Evolutionary conservation across 2,113 vertebrate species (phyloP), one percentile per base, ranked within the genome.

Genomic region (Bubo bubo): DNA sequence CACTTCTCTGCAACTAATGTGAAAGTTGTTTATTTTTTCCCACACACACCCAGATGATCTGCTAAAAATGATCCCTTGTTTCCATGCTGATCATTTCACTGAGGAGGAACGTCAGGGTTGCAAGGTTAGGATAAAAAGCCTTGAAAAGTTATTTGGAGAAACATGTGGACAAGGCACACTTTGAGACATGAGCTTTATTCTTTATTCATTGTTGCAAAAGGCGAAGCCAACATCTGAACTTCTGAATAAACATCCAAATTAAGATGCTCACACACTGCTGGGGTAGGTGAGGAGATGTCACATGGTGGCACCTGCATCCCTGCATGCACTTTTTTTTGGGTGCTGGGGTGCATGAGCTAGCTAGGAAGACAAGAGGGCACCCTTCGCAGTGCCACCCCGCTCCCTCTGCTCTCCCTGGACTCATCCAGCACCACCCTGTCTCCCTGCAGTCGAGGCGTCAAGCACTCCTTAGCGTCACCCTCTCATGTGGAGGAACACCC

Each of bases 1-100:
- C 96, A 87, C 94, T 97, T 93, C 95, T 96, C 95, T 97, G 96
- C 97, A 98, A 96, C 95, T 98, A 98, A 98, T 97, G 96, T 91
- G 94, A 74, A 98, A 90, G 81, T 93, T 98, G 93, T 97, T 98
- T 98, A 92, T 97, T 98, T 64, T 86, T 34, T 79, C 35, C 11
- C 9, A 2, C 52, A 9, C 43, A 12, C 12, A 8, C 23, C 20
- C 43, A 59, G 43, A 47, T 82, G 84, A 93, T 96, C 91, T 91
- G 49, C 76, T 97, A 90, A 72, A 97, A 96, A 94, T 92, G 84
- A 89, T 95, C 92, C 27, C 88, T 70, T 86, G 63, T 67, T 95
- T 96, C 95, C 88, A 67, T 97, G 95, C 56, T 80, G 77, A 84
- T 93, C 88, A 43, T 87, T 96, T 98, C 82, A 74, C 88, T 88